phyloP scores from a whole-genome alignment of 1,140 invertebrate genomes.

The Mizuhopecten yessoensis region DNA sequence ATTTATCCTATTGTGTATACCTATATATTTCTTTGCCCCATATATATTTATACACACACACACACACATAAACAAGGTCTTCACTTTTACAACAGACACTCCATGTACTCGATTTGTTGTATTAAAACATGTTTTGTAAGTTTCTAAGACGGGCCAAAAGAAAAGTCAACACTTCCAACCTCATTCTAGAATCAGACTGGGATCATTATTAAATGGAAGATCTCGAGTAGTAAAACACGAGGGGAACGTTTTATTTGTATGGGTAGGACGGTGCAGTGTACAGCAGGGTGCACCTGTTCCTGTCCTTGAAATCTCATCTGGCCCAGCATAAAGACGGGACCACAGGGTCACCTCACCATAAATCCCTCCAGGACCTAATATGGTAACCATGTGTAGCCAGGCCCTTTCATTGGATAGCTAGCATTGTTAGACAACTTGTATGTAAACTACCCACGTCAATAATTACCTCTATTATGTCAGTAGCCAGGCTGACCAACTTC shows the following conservation, averaged over 20 bases:
- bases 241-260: not conserved
- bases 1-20: no score
- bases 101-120: no score
- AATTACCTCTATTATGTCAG: conserved; percentile 23
- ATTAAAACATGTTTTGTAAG: not conserved
- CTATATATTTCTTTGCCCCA: no score
- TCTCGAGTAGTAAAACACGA: not conserved
- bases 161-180: not conserved
- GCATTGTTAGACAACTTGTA: not conserved
- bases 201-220: not conserved
- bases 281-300: not conserved
- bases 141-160: not conserved
- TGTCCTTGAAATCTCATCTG: conserved; percentile 8
- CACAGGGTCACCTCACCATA: not conserved
- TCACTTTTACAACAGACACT: no score
- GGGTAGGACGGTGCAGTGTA: not conserved
- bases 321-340: conserved; percentile 23
- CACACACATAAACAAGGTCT: no score
- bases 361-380: not conserved
- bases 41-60: no score
- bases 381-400: not conserved
- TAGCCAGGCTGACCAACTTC: conserved; percentile 30
- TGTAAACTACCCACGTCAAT: conserved; percentile 7
- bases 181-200: not conserved
- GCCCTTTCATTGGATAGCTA: not conserved